Evolutionary conservation across 2,113 vertebrate species (phyloP), one percentile per base, ranked within the genome.

Genomic region (Lycocorax pyrrhopterus): DNA sequence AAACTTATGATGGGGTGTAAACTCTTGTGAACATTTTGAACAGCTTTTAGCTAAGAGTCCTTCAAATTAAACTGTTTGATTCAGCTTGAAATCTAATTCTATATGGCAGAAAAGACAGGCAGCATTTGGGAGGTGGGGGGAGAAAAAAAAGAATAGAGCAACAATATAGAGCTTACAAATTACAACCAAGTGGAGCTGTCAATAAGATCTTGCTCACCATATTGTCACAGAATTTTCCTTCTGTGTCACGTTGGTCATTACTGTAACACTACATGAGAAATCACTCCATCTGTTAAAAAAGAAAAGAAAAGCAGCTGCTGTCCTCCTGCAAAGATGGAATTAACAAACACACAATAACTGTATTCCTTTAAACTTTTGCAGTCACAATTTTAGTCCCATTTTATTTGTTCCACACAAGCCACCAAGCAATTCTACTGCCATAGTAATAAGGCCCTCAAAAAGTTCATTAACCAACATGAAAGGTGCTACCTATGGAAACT

Each of bases 231-330:
- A 97, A 96, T 97, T 95, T 96, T 98, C 97, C 98, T 97, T 97
- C 97, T 95, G 96, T 97, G 97, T 98, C 98, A 98, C 90, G 41
- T 96, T 96, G 92, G 97, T 97, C 90, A 96, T 97, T 97, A 94
- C 96, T 97, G 94, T 96, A 98, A 97, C 95, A 96, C 97, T 98
- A 98, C 96, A 84, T 97, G 97, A 98, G 96, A 98, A 98, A 97
- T 98, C 97, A 97, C 92, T 96, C 98, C 98, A 98, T 98, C 98
- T 98, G 98, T 98, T 98, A 97, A 97, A 97, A 96, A 95, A 96
- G 90, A 96, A 96, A 96, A 95, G 89, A 93, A 97, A 97, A 97
- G 93, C 97, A 98, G 98, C 98, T 98, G 98, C 97, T 97, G 91
- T 96, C 96, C 91, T 93, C 92, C 59, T 96, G 96, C 96, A 97